Evolutionary conservation across 2,888 invertebrate species (phyloP).

Genomic region (Hydraecia micacea): DNA sequence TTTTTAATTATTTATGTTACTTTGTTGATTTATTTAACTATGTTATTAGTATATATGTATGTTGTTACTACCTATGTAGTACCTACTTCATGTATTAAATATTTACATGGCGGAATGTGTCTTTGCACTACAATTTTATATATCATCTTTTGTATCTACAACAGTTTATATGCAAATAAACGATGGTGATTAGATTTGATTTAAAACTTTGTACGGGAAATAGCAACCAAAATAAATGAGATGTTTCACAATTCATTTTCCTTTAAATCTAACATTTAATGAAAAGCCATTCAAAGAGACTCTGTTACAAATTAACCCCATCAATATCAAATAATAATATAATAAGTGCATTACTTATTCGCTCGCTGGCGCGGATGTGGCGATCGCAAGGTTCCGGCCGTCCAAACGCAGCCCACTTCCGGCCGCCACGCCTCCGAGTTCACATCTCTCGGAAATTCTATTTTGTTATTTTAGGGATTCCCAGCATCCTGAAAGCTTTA

Average conservation of each 20-base stretch:
- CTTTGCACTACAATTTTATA: too few relatives aligned
- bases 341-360: slow-evolving; percentile 65
- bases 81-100: too few relatives aligned
- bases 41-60: too few relatives aligned
- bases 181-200: too few relatives aligned
- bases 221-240: background rate
- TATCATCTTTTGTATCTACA: too few relatives aligned
- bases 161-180: too few relatives aligned
- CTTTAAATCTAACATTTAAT: too few relatives aligned
- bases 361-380: slow-evolving; percentile 80
- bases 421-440: slow-evolving; percentile 70
- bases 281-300: background rate
- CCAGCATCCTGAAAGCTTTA: slow-evolving; percentile 78
- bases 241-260: background rate
- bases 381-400: slow-evolving; percentile 80
- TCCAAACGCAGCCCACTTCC: slow-evolving; percentile 81
- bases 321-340: slow-evolving; percentile 54
- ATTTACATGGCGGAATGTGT: too few relatives aligned
- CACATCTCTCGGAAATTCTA: slow-evolving; percentile 73
- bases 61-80: too few relatives aligned
- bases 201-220: background rate
- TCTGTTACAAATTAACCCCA: slow-evolving; percentile 24
- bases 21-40: too few relatives aligned
- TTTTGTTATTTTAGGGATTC: slow-evolving; percentile 77
- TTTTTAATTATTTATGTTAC: too few relatives aligned